Evolutionary conservation across 2,888 invertebrate genomes (phyloP).

Genomic region (Lepeophtheirus nordmannii): DNA sequence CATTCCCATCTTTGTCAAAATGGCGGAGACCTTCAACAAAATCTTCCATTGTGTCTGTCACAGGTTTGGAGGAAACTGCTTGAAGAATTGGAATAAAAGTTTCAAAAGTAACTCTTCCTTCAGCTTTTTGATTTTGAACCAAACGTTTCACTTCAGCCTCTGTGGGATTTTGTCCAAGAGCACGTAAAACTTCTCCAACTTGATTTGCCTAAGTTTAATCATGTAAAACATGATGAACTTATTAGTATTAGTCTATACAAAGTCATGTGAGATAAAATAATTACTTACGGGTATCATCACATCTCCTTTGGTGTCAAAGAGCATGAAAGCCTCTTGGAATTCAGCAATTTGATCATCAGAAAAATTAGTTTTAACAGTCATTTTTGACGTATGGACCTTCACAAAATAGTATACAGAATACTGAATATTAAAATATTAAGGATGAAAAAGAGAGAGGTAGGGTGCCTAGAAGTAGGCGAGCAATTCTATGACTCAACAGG

Average conservation of each 20-base stretch:
- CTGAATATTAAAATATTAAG: too few relatives aligned
- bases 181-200: constrained; percentile 90
- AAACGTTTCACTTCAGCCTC: constrained; percentile 97
- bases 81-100: constrained; percentile 93
- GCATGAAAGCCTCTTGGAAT: constrained; percentile 88
- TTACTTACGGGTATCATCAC: constrained; percentile 72
- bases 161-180: constrained; percentile 95
- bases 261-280: background rate
- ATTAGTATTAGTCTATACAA: constrained; percentile 3
- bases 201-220: constrained; percentile 45
- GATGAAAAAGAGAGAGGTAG: too few relatives aligned
- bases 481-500: too few relatives aligned
- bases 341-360: constrained; percentile 24
- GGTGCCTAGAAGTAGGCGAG: too few relatives aligned
- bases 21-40: constrained; percentile 96
- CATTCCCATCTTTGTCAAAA: constrained; percentile 98
- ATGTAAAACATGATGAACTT: background rate
- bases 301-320: constrained; percentile 96
- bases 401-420: too few relatives aligned
- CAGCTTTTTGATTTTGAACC: constrained; percentile 50
- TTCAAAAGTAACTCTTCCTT: constrained; percentile 94
- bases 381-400: background rate
- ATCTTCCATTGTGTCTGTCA: constrained; percentile 86
- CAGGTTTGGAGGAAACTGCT: constrained; percentile 78
- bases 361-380: constrained; percentile 18